A percentile compares a stretch with the other conserved stretches of the same genome.
Evolutionary conservation across 2,113 vertebrate species (phyloP).

Genomic region (Pituophis catenifer): DNA sequence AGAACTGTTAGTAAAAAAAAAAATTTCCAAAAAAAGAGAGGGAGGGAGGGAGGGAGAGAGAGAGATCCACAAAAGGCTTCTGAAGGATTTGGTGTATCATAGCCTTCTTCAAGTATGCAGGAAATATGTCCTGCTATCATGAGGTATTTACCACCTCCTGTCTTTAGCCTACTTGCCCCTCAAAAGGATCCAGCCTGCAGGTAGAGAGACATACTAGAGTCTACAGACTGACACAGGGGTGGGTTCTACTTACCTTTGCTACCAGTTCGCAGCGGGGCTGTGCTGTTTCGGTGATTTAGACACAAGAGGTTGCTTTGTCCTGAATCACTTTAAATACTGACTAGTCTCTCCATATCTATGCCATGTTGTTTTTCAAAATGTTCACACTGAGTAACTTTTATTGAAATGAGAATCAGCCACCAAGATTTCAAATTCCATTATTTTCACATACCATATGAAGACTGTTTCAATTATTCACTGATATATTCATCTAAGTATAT

Average conservation of each 20-base stretch:
- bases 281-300: neutral
- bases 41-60: too few species aligned
- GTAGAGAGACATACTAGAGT: neutral
- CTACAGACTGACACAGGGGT: neutral
- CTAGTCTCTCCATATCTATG: neutral
- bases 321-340: neutral
- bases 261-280: too few species aligned
- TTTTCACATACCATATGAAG: neutral
- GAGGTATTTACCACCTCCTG: neutral
- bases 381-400: neutral
- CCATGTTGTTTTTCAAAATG: neutral
- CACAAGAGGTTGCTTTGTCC: neutral
- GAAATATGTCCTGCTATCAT: neutral
- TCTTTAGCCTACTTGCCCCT: neutral
- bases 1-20: too few species aligned
- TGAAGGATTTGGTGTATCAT: neutral
- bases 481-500: neutral
- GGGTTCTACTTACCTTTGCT: neutral
- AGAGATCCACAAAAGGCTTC: neutral
- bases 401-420: neutral
- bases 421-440: neutral
- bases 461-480: neutral
- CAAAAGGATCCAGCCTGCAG: neutral
- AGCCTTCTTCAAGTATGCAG: neutral
- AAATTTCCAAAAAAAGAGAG: too few species aligned